Evolutionary conservation across 1,140 invertebrate genomes (phyloP).

Genomic region (Euborellia annulipes): DNA sequence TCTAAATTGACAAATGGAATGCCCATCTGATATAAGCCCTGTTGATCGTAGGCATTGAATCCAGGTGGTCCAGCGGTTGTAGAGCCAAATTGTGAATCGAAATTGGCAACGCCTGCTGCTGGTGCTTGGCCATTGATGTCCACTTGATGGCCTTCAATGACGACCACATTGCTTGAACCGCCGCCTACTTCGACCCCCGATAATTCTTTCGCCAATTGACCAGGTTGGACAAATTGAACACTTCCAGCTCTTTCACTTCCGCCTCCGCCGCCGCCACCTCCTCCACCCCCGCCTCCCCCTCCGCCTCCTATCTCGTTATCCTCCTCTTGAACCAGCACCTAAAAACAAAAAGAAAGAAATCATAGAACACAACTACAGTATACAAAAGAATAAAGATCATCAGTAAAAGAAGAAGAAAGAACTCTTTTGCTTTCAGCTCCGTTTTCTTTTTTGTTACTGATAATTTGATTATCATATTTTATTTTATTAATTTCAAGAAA

Average conservation of each 20-base stretch:
- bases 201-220: no score
- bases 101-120: not conserved
- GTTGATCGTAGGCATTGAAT: constrained; percentile 9
- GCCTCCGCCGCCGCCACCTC: not conserved
- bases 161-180: no score
- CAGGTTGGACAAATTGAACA: constrained; percentile 7
- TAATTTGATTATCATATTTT: no score
- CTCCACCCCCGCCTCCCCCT: not conserved
- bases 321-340: not conserved
- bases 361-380: no score
- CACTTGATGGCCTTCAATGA: no score
- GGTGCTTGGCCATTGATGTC: not conserved
- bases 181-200: no score
- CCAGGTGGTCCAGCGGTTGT: not conserved
- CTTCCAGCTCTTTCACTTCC: not conserved
- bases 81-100: not conserved
- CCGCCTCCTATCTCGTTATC: not conserved
- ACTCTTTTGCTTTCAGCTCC: no score
- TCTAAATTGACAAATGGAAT: constrained; percentile 11
- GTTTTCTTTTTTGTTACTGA: no score
- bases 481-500: no score
- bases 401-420: no score
- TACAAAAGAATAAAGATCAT: no score
- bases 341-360: no score
- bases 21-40: constrained; percentile 10